Conservation (phyloP, 2,888 invertebrate genomes). For the Abrostola tripartita region DNA sequence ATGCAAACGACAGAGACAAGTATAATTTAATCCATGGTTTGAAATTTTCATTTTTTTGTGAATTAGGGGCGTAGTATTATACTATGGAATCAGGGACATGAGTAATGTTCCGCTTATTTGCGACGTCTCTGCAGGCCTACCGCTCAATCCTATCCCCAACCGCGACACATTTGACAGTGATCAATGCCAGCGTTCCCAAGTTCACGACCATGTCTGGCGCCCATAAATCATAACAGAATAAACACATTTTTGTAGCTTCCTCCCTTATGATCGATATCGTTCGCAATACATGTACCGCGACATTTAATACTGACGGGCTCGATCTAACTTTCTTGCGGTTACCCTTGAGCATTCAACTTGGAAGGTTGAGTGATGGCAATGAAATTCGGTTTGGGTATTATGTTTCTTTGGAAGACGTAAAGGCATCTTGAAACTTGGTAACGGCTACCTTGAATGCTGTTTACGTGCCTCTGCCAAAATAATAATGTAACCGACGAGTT, state of each 20-base stretch:
- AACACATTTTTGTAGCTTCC: constrained; percentile 66
- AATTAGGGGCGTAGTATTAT: too few relatives aligned
- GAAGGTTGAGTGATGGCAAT: neutral
- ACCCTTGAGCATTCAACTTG: constrained; percentile 15
- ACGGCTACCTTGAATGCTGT: too few relatives aligned
- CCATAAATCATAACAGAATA: constrained; percentile 69
- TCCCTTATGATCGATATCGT: constrained; percentile 58
- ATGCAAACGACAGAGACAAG: too few relatives aligned
- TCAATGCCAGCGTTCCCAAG: constrained; percentile 62
- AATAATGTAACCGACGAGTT: too few relatives aligned
- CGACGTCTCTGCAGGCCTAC: neutral
- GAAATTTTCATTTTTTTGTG: too few relatives aligned
- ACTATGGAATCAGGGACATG: too few relatives aligned
- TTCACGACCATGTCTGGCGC: constrained; percentile 63
- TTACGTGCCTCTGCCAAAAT: too few relatives aligned
- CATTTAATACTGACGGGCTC: constrained; percentile 16
- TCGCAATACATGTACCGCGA: constrained; percentile 39
- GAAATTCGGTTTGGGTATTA: neutral
- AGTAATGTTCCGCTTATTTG: too few relatives aligned
- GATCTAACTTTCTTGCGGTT: constrained; percentile 5
- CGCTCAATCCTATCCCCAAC: constrained; percentile 29
- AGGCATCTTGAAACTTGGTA: neutral
- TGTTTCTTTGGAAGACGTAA: neutral
- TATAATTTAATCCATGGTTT: too few relatives aligned
- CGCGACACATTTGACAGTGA: constrained; percentile 45